Base-by-base conservation (phyloP, 1,140 invertebrate genomes). In the Drepana arcuata region DNA sequence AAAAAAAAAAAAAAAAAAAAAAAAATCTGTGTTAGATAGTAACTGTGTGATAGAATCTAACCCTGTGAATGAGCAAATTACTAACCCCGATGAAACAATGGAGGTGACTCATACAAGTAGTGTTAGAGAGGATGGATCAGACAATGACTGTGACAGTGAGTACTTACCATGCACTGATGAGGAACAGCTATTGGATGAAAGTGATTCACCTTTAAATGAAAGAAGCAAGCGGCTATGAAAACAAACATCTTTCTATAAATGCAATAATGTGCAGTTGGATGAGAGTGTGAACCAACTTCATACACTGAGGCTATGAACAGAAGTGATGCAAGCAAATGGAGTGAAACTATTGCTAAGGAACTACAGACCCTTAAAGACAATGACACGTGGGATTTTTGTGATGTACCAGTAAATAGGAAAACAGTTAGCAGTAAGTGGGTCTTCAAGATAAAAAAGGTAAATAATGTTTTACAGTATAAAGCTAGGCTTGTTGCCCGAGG, bases 371-470 rank as follows among this genome's bases (percentile, higher is more conserved):
- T 71, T 7, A 51, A 43, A 29, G 50, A 62, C 7, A 57, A 57
- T 38, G 46, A 55, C 16, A 55, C 51, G 2, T 62, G 54, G 54
- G 24, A 26, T 1, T 13, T 44, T 24, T 55, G 52, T 48, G 32
- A 45, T 12, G 10, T 33, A 41, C 53, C 49, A 5, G 41, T 13
- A 11, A 41, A 42, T 48, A n/a, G 10, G 14, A 57, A 60, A 5
- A 26, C 26, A 18, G 26, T 64, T 7, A 62, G 54, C 43, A 50
- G 48, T 30, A 58, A 56, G 27, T 57, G 61, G 61, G 54, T 65
- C 3, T 65, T 65, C 42, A 65, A 50, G 38, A 33, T 55, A 9
- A 65, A 65, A 36, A 23, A 31, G 13, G 3, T 4, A n/a, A 45
- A 51, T 26, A 34, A 51, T 43, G 13, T 25, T n/a, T 28, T 23